phyloP scores from a whole-genome alignment of 2,888 invertebrate genomes.

The Catocala nupta region DNA sequence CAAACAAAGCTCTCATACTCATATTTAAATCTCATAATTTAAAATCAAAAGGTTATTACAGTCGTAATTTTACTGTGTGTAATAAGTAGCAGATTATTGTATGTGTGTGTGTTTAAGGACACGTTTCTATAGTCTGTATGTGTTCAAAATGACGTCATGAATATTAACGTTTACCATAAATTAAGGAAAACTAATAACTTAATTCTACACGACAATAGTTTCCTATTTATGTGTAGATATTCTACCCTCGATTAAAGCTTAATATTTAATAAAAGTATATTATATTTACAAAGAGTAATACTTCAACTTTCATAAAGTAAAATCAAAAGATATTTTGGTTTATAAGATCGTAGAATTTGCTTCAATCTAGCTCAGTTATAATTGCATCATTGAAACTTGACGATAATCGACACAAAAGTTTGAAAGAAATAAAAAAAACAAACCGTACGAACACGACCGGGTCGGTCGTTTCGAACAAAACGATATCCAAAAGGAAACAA shows the following conservation, averaged over 20 bases:
- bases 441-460: conserved; percentile 56
- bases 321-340: no score
- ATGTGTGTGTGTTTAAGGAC: conserved; percentile 17
- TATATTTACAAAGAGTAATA: conserved; percentile 7
- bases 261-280: conserved; percentile 5
- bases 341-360: conserved; percentile 1
- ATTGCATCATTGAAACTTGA: conserved; percentile 27
- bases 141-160: conserved; percentile 25
- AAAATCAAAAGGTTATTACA: conserved; percentile 3
- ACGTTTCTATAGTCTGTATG: conserved; percentile 16
- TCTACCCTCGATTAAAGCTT: conserved; percentile 9
- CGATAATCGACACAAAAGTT: conserved; percentile 49
- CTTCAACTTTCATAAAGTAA: background rate
- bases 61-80: conserved; percentile 13
- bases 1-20: background rate
- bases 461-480: conserved; percentile 63
- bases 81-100: conserved; percentile 14
- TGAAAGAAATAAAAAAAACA: conserved; percentile 43
- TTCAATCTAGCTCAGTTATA: background rate
- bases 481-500: conserved; percentile 62
- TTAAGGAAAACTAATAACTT: no score
- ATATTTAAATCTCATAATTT: conserved; percentile 9
- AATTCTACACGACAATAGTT: no score
- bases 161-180: no score
- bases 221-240: background rate